phyloP scores from a whole-genome alignment of 2,888 invertebrate genomes.

The Amphipyra berbera region DNA sequence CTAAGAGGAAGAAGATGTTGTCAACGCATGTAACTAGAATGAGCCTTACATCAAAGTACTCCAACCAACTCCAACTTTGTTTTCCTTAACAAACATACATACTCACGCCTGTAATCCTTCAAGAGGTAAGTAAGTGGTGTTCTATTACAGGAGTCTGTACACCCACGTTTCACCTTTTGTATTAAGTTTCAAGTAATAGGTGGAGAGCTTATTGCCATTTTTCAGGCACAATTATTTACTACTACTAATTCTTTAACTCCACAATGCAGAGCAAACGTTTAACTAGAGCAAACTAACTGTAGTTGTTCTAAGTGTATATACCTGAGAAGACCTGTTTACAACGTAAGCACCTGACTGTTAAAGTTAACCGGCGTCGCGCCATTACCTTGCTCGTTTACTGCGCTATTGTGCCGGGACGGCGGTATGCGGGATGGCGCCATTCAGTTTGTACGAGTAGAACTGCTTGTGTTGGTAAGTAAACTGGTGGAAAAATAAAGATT shows the following conservation, averaged over 20 bases:
- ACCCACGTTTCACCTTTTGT: neutral
- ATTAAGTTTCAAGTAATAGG: no score
- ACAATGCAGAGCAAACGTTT: neutral
- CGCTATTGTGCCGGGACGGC: conserved; percentile 61
- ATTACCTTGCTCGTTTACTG: conserved; percentile 78
- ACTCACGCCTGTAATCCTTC: no score
- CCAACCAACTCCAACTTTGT: no score
- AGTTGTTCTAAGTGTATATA: conserved; percentile 2
- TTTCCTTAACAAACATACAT: no score
- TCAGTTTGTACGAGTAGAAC: neutral
- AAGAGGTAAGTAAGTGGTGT: no score
- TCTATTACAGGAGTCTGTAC: no score
- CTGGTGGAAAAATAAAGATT: neutral
- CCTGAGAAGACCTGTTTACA: conserved; percentile 64
- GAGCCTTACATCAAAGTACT: no score
- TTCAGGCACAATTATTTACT: no score
- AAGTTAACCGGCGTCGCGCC: conserved; percentile 75
- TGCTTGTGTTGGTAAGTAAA: neutral
- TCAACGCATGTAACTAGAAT: no score
- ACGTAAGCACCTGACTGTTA: conserved; percentile 70
- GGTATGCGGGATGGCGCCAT: conserved; percentile 35
- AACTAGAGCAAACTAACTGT: conserved; percentile 1
- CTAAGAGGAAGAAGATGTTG: no score
- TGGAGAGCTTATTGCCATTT: no score
- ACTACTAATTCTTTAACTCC: no score